phyloP scores from a whole-genome alignment of 1,140 invertebrate genomes.

The Chelonus insularis region DNA sequence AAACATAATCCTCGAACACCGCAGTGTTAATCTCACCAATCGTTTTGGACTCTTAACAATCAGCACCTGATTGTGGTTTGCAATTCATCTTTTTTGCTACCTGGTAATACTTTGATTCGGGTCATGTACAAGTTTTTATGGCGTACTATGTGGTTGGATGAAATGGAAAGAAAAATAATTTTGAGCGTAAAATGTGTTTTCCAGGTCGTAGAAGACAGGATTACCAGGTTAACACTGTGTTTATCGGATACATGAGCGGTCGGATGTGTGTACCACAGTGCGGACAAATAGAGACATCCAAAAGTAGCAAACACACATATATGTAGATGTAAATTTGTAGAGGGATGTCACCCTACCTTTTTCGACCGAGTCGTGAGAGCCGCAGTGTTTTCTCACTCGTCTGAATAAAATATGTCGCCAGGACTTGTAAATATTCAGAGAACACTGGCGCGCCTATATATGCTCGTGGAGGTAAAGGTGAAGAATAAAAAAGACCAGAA shows the following conservation, averaged over 20 bases:
- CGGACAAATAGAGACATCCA: constrained; percentile 17
- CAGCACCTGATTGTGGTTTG: not conserved
- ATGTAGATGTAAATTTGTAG: constrained; percentile 4
- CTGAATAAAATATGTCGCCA: constrained; percentile 48
- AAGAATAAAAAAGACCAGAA: constrained; percentile 42
- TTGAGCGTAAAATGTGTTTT: not conserved
- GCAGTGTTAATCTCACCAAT: constrained; percentile 1
- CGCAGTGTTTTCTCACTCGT: constrained; percentile 31
- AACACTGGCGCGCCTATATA: constrained; percentile 32
- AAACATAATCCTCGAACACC: constrained; percentile 22
- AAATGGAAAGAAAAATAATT: too few relatives aligned
- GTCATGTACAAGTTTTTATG: too few relatives aligned
- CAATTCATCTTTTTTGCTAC: too few relatives aligned
- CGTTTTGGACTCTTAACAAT: constrained; percentile 4
- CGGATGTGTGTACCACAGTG: not conserved
- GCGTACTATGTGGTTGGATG: too few relatives aligned
- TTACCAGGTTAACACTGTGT: constrained; percentile 1
- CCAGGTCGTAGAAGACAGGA: not conserved
- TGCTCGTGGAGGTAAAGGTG: not conserved
- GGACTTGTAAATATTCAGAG: constrained; percentile 47
- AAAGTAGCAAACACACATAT: constrained; percentile 1
- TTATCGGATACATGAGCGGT: constrained; percentile 1
- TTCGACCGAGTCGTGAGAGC: constrained; percentile 25
- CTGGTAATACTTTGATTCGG: too few relatives aligned
- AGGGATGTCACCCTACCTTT: constrained; percentile 8